Base-by-base conservation (phyloP, 1,140 invertebrate genomes). In the Heliconius hewitsoni region DNA sequence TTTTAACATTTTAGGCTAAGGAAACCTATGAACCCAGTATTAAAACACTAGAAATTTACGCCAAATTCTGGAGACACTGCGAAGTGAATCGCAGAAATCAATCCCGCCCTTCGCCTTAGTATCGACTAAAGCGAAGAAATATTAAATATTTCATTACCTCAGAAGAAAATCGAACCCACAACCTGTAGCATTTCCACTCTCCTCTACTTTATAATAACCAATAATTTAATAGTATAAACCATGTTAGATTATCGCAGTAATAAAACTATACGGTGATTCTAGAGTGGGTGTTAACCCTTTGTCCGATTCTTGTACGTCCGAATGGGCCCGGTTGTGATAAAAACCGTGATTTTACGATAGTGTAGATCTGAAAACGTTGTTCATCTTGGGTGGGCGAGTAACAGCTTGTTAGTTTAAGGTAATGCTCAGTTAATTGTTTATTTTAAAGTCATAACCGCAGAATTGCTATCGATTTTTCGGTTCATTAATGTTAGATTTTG, bases 341-440 rank as follows among this genome's bases (percentile, higher is more conserved):
- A 91, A 91, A 88, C 82, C 82, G 77, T 90, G 92, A 93, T 93
- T 93, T 93, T 93, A 92, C 87, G 90, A 93, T 93, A 92, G 80
- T 73, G 19, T 70, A 80, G 83, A 86, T 87, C 85, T 83, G 87
- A 85, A 88, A 89, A 90, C 90, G 91, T 88, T 92, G 92, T 92
- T 89, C 92, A 80, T 88, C 91, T 90, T 93, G 92, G 91, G 92
- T 93, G 92, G 92, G 82, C 92, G 72, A 42, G n/a, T 72, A 73
- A 70, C 73, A 39, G 34, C 66, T 27, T 79, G 77, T 78, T 70
- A 72, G 50, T 77, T 77, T 77, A 77, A 81, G 74, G 50, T 73
- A 73, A 70, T 55, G 74, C 16, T 2, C 37, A 42, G 72, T 77
- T 81, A 74, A 57, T 81, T 77, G 60, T 77, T 81, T 77, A 30